Base-by-base conservation (phyloP, 2,113 vertebrate species). In the Mirza zaza region DNA sequence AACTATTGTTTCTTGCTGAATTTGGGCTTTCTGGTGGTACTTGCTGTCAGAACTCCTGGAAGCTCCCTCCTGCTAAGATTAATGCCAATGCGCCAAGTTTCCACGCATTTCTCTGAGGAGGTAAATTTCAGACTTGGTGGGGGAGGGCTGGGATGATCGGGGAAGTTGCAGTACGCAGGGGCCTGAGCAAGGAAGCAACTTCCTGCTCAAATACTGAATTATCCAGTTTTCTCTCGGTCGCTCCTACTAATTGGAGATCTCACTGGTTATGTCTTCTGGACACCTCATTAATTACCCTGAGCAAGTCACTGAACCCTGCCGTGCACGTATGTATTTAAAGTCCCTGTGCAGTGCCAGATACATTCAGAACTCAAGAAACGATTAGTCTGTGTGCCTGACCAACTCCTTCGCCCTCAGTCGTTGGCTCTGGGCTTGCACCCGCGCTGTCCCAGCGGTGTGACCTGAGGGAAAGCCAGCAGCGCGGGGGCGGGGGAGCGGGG, bases 261-360 rank as follows among this genome's bases (percentile, higher is more conserved):
- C 73, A 80, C n/a, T 7, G 63, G 27, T 61, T 93, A 36, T 88
- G 57, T 91, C 27, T 81, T 84, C 36, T 75, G 15, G 84, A 65
- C 17, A 92, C 42, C 27, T 45, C 9, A 11, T 76, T 88, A 94
- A 86, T 93, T 93, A 91, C 55, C 39, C 45, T 68, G 67, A 77
- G 57, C 50, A 81, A 93, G 77, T 91, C 55, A 50, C 67, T 34
- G 92, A 86, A 76, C 8, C n/a, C 52, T 94, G 29, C n/a, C 0
- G 2, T 70, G 80, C 52, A 70, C 59, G 42, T 82, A 59, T 32
- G n/a, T 85, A 68, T 90, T 82, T 94, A 91, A 97, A 94, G 57
- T 11, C 65, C 52, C 59, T 10, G 57, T 42, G 42, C 2, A 27
- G 65, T 90, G 25, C 96, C 55, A 81, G 87, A 50, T 76, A 92